Conservation (phyloP, 2,888 invertebrate genomes). For the Acleris laterana region DNA sequence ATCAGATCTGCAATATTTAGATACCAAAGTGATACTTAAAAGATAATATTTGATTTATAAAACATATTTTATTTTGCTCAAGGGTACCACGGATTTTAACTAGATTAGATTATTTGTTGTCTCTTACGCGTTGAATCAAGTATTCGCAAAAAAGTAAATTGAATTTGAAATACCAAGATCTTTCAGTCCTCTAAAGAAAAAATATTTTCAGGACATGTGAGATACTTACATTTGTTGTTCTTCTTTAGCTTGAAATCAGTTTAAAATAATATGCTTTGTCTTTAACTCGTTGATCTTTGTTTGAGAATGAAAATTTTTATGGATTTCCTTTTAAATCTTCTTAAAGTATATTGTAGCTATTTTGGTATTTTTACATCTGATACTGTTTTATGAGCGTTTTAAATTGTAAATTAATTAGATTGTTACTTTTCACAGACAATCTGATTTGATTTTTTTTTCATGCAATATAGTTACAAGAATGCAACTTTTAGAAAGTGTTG, state of each 20-base stretch:
- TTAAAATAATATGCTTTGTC: neutral
- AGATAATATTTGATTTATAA: neutral
- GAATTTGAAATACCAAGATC: neutral
- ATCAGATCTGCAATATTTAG: constrained; percentile 24
- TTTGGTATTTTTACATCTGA: constrained; percentile 6
- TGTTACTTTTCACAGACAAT: neutral
- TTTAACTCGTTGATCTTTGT: constrained; percentile 8
- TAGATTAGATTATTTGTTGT: neutral
- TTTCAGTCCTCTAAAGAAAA: too few relatives aligned
- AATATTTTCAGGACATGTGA: too few relatives aligned
- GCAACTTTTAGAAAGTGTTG: too few relatives aligned
- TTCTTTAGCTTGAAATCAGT: neutral
- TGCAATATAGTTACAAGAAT: too few relatives aligned
- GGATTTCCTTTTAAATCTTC: constrained; percentile 6
- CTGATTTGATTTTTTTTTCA: neutral
- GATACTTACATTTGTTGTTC: too few relatives aligned
- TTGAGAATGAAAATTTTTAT: constrained; percentile 12
- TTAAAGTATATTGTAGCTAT: constrained; percentile 1
- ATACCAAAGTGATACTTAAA: neutral
- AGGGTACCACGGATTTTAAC: neutral
- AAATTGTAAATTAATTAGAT: constrained; percentile 7
- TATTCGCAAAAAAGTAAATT: neutral
- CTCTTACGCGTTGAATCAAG: neutral
- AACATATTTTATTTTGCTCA: neutral
- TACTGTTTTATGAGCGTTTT: constrained; percentile 3